These are phyloP conservation scores for Bilobella aurantiaca DNA, from an alignment of 1,140 invertebrate genomes.

Conservation along the genomic window DNA sequence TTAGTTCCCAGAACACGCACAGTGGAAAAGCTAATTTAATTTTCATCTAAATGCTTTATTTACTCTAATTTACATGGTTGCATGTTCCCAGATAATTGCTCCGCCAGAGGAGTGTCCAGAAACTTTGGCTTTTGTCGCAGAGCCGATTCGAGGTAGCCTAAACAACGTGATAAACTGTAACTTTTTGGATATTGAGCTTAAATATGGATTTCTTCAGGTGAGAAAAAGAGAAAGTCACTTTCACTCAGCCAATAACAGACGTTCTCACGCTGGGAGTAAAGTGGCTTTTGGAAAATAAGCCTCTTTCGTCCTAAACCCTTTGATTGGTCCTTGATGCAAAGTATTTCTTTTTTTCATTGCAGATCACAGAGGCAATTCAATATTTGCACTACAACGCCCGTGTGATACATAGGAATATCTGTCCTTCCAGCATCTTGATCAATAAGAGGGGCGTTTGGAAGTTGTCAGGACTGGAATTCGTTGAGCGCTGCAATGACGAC, in stretches of 20 bases:
- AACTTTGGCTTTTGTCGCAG: slow-evolving; percentile 82
- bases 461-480: slow-evolving; percentile 86
- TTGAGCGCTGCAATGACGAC: slow-evolving; percentile 39
- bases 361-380: slow-evolving; percentile 87
- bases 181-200: slow-evolving; percentile 82
- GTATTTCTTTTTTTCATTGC: slow-evolving; percentile 31
- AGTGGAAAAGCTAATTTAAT: too few relatives aligned
- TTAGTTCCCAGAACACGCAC: too few relatives aligned
- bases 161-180: slow-evolving; percentile 9
- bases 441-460: slow-evolving; percentile 81
- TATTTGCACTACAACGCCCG: slow-evolving; percentile 78
- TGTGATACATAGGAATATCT: slow-evolving; percentile 83
- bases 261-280: too few relatives aligned
- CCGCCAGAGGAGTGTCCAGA: slow-evolving; percentile 55
- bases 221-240: too few relatives aligned
- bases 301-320: too few relatives aligned
- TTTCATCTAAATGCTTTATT: too few relatives aligned
- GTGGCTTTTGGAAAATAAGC: too few relatives aligned
- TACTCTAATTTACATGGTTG: neutral
- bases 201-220: slow-evolving; percentile 86
- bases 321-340: neutral
- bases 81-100: neutral
- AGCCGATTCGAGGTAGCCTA: slow-evolving; percentile 74
- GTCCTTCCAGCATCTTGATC: slow-evolving; percentile 81
- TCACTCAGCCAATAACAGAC: too few relatives aligned